These are phyloP conservation scores for Gephyroberyx darwinii DNA, from an alignment of 2,797 vertebrate genomes.

Conservation along the genomic window DNA sequence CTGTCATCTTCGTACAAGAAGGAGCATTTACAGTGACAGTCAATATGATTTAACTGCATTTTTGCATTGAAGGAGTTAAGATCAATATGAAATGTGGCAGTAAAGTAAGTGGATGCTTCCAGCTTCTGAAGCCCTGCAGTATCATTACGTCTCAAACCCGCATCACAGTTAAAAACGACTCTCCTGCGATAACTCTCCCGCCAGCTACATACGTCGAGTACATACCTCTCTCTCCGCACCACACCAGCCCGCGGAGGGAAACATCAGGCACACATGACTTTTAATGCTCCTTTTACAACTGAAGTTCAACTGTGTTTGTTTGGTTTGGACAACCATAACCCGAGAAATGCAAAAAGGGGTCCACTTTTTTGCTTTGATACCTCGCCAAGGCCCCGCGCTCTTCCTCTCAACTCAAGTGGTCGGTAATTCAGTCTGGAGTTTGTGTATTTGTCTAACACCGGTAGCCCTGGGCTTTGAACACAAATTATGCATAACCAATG, in stretches of 20 bases:
- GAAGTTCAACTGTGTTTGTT: slow-evolving; percentile 70
- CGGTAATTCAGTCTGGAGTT: slow-evolving; percentile 76
- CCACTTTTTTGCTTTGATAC: slow-evolving; percentile 57
- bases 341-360: slow-evolving; percentile 54
- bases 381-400: slow-evolving; percentile 58
- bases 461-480: slow-evolving; percentile 79
- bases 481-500: slow-evolving; percentile 84
- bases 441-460: slow-evolving; percentile 84
- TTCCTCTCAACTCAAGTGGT: slow-evolving; percentile 69
- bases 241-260: slow-evolving; percentile 35
- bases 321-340: slow-evolving; percentile 71
- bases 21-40: too few relatives aligned
- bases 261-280: slow-evolving; percentile 39
- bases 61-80: too few relatives aligned
- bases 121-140: too few relatives aligned
- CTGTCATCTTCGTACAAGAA: too few relatives aligned
- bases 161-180: too few relatives aligned
- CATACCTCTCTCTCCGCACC: slow-evolving; percentile 23
- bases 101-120: too few relatives aligned
- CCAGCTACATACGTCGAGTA: slow-evolving; percentile 10
- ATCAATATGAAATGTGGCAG: too few relatives aligned
- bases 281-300: slow-evolving; percentile 60
- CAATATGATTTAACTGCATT: too few relatives aligned
- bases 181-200: not conserved
- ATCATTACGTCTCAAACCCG: too few relatives aligned